phyloP scores from a whole-genome alignment of 2,113 vertebrate genomes.

The Eulemur rufifrons region DNA sequence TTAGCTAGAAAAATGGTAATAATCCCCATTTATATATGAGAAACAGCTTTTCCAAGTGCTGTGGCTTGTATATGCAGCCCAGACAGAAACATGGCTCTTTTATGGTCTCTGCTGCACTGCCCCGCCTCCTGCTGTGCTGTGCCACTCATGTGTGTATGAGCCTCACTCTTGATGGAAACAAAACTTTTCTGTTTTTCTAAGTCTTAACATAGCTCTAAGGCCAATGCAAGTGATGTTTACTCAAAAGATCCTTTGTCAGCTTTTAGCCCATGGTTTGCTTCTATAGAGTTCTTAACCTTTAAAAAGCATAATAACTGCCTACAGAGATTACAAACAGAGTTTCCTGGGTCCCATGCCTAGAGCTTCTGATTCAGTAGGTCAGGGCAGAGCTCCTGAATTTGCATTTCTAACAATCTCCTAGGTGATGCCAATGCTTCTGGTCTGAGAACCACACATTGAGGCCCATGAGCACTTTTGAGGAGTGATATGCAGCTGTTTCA shows the following conservation, averaged over 20 bases:
- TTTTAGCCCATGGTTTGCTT: background rate
- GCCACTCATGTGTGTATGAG: rapidly evolving
- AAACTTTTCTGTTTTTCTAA: background rate
- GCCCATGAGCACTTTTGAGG: background rate
- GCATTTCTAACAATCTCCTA: background rate
- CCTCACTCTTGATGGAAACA: background rate
- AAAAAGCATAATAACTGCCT: background rate
- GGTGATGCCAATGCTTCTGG: background rate
- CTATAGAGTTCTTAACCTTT: background rate
- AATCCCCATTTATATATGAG: background rate
- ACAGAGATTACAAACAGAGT: background rate
- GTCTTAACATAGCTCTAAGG: background rate
- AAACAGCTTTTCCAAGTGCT: background rate
- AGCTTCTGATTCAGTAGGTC: background rate
- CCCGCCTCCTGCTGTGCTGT: too few species aligned
- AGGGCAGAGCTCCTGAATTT: background rate
- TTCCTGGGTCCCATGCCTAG: background rate
- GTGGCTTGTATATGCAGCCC: background rate
- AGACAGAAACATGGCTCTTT: background rate
- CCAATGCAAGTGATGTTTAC: background rate
- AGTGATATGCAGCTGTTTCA: background rate
- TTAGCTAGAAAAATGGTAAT: background rate
- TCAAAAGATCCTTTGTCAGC: background rate
- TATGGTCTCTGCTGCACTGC: background rate
- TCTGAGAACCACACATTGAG: background rate